A percentile compares a stretch with the other conserved stretches of the same genome.
Evolutionary conservation across 1,140 invertebrate species (phyloP).

Genomic region (Drosophila novamexicana): DNA sequence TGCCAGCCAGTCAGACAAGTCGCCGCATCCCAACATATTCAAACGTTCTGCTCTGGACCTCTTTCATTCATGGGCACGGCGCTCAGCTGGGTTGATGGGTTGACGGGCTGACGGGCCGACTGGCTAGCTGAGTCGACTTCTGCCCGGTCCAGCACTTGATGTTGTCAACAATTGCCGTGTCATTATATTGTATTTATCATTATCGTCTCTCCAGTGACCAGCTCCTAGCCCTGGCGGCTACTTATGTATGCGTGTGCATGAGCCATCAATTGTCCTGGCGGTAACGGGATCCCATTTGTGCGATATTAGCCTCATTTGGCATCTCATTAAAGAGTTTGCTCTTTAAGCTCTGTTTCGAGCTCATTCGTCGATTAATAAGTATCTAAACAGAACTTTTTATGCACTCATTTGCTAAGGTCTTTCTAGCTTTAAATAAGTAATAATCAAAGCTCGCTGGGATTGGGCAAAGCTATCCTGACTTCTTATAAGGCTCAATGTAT

Average conservation of each 20-base stretch:
- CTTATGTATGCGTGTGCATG: slow-evolving; percentile 16
- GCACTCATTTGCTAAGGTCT: too few relatives aligned
- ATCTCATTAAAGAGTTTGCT: not conserved
- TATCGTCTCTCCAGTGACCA: slow-evolving; percentile 50
- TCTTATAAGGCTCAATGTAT: too few relatives aligned
- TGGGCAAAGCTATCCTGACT: too few relatives aligned
- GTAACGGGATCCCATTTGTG: slow-evolving; percentile 8
- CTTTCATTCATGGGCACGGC: slow-evolving; percentile 25
- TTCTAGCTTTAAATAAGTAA: too few relatives aligned
- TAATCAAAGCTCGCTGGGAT: too few relatives aligned
- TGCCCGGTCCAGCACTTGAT: slow-evolving; percentile 60
- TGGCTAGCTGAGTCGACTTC: slow-evolving; percentile 7
- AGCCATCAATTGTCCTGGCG: slow-evolving; percentile 11
- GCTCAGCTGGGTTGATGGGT: not conserved
- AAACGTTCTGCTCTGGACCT: not conserved
- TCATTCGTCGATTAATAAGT: not conserved
- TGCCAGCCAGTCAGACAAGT: slow-evolving; percentile 58
- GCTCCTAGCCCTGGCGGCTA: slow-evolving; percentile 3
- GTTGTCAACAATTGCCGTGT: slow-evolving; percentile 71
- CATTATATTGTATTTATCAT: slow-evolving; percentile 82
- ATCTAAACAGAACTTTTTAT: not conserved
- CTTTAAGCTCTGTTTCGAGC: not conserved
- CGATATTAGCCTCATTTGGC: not conserved
- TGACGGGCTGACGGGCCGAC: not conserved
- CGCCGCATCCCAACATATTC: slow-evolving; percentile 5